These are phyloP conservation scores for Ciconia boyciana DNA, from an alignment of 2,113 vertebrate species.

Conservation along the genomic window DNA sequence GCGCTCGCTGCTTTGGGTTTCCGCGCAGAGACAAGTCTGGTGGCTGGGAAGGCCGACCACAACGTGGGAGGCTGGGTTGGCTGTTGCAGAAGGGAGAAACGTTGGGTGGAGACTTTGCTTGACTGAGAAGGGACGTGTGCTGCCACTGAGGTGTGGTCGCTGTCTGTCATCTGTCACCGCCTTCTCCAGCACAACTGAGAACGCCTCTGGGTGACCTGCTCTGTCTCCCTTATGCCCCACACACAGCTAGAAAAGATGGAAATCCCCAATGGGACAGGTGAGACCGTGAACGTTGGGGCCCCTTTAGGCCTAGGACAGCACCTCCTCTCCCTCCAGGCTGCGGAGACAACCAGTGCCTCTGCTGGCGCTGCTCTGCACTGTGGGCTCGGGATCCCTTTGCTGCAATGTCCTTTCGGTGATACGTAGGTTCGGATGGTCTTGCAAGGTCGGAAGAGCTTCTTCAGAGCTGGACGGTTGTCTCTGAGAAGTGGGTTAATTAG, in stretches of 20 bases:
- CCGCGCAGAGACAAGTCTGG: not conserved
- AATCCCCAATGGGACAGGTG: not conserved
- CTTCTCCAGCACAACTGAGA: not conserved
- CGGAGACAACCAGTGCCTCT: not conserved
- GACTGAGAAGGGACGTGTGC: not conserved
- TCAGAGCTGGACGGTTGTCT: not conserved
- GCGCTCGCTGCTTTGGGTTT: rapidly evolving
- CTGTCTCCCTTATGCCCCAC: not conserved
- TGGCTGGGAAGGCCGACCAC: not conserved
- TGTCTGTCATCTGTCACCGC: not conserved
- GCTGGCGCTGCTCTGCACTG: not conserved
- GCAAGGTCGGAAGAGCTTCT: not conserved
- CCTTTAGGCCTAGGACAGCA: rapidly evolving
- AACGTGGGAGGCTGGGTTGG: not conserved
- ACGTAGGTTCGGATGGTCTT: too few species aligned
- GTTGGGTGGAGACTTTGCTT: not conserved
- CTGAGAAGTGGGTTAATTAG: not conserved
- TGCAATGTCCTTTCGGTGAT: rapidly evolving
- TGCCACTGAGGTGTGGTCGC: rapidly evolving
- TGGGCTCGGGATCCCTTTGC: rapidly evolving
- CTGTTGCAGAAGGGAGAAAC: not conserved
- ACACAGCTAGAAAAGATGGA: not conserved
- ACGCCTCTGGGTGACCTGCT: not conserved
- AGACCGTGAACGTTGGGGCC: not conserved
- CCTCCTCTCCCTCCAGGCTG: not conserved